Percentiles rank a stretch among this genome's conserved stretches.
phyloP scores from a whole-genome alignment of 2,797 vertebrate species.

The Spondyliosoma cantharus region DNA sequence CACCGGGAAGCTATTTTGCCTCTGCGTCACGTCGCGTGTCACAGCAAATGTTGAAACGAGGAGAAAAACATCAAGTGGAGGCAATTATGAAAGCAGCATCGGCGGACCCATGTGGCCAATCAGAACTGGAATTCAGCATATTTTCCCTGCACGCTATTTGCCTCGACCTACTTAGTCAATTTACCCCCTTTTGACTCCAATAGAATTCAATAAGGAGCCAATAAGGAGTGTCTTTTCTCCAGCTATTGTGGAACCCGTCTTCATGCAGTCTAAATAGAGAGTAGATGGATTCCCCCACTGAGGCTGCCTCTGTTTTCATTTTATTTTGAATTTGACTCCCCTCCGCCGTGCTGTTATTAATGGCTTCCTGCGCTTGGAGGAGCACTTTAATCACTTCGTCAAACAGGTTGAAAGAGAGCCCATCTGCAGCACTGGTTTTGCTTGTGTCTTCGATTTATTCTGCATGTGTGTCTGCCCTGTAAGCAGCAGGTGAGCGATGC shows the following conservation, averaged over 20 bases:
- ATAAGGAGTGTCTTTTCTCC: conserved; percentile 51
- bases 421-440: conserved; percentile 30
- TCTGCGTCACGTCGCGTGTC: conserved; percentile 63
- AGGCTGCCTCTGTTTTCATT: conserved; percentile 34
- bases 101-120: conserved; percentile 73
- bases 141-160: conserved; percentile 66
- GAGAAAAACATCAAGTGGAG: conserved; percentile 63
- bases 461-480: not conserved
- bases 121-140: conserved; percentile 64
- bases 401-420: conserved; percentile 45
- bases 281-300: conserved; percentile 49
- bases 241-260: conserved; percentile 36
- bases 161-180: conserved; percentile 75
- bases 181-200: conserved; percentile 78
- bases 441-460: conserved; percentile 12
- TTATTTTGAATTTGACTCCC: conserved; percentile 51
- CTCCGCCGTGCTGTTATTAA: conserved; percentile 54
- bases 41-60: conserved; percentile 65
- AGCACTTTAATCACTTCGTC: conserved; percentile 45
- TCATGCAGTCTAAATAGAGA: conserved; percentile 37
- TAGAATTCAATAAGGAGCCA: conserved; percentile 61
- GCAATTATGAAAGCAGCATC: conserved; percentile 77
- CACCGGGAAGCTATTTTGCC: conserved; percentile 65
- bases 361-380: conserved; percentile 47
- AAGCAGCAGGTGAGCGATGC: conserved; percentile 3